Conservation (phyloP, 1,140 invertebrate genomes). For the Lasioglossum baleicum region DNA sequence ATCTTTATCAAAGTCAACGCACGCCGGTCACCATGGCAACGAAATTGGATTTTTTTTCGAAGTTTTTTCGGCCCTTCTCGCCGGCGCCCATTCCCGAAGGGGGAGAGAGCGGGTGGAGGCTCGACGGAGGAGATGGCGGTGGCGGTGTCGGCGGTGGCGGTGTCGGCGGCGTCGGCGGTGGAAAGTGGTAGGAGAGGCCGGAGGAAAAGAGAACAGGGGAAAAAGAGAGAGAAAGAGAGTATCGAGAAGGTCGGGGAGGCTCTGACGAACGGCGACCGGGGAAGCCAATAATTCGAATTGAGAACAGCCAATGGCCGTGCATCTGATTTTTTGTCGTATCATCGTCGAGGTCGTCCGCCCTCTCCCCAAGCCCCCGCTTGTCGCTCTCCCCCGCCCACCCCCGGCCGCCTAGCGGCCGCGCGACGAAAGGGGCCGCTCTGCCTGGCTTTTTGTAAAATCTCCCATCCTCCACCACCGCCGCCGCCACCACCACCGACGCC, state of each 20-base stretch:
- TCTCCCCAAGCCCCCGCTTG: slow-evolving; percentile 42
- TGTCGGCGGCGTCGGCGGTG: slow-evolving; percentile 22
- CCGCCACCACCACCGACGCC: slow-evolving; percentile 57
- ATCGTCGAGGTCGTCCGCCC: slow-evolving; percentile 72
- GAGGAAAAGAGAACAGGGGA: slow-evolving; percentile 42
- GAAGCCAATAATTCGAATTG: slow-evolving; percentile 80
- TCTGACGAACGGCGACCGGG: slow-evolving; percentile 78
- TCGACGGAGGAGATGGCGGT: slow-evolving; percentile 52
- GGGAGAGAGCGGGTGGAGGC: slow-evolving; percentile 49
- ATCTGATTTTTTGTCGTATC: slow-evolving; percentile 80
- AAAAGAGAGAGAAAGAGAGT: slow-evolving; percentile 53
- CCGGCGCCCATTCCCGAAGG: slow-evolving; percentile 57
- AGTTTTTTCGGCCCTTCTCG: slow-evolving; percentile 78
- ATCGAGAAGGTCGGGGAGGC: slow-evolving; percentile 66
- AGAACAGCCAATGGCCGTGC: slow-evolving; percentile 80
- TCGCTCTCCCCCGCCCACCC: slow-evolving; percentile 4
- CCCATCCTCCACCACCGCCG: slow-evolving; percentile 36
- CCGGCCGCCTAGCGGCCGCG: slow-evolving; percentile 30
- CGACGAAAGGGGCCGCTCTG: slow-evolving; percentile 68
- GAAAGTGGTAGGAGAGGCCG: slow-evolving; percentile 43
- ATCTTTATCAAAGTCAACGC: slow-evolving; percentile 80
- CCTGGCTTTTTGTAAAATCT: slow-evolving; percentile 70
- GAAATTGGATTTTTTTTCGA: slow-evolving; percentile 79
- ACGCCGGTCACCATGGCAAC: slow-evolving; percentile 78
- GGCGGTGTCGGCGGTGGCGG: slow-evolving; percentile 16